These are phyloP conservation scores for Orcinus orca DNA, from an alignment of 2,113 vertebrate genomes.

Conservation along the genomic window DNA sequence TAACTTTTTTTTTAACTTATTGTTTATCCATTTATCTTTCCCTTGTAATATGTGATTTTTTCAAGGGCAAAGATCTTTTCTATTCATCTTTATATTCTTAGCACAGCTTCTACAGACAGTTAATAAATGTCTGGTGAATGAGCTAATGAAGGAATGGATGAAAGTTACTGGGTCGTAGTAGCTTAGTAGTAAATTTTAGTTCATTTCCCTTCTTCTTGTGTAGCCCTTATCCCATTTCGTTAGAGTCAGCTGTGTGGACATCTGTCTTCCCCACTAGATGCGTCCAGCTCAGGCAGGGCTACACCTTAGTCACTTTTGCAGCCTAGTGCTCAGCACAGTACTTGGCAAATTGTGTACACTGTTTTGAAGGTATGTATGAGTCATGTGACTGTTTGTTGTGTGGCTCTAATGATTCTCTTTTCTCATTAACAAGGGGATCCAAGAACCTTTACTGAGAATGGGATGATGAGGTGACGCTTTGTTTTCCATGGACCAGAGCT, in stretches of 20 bases:
- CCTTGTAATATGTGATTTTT: neutral
- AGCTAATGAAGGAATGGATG: conserved; percentile 15
- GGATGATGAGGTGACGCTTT: neutral
- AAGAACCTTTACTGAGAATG: neutral
- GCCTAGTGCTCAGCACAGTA: neutral
- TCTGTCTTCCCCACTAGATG: neutral
- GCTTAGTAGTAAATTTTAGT: neutral
- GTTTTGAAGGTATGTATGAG: neutral
- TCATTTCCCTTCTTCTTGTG: neutral
- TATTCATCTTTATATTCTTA: conserved; percentile 20
- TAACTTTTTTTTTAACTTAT: neutral
- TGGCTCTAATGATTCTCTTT: neutral
- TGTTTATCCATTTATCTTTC: conserved; percentile 13
- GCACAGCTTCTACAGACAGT: conserved; percentile 7
- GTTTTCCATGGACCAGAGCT: neutral
- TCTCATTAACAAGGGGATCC: neutral
- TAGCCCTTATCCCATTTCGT: neutral
- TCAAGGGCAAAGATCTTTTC: conserved; percentile 31
- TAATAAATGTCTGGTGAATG: neutral
- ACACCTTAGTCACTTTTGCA: neutral
- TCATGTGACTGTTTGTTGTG: neutral
- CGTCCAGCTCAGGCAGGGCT: neutral
- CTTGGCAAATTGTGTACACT: neutral
- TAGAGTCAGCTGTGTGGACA: neutral
- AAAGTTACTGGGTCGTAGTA: neutral